Percentiles rank a stretch among this genome's conserved stretches.
phyloP scores from a whole-genome alignment of 1,140 invertebrate species.

The Aphis gossypii region DNA sequence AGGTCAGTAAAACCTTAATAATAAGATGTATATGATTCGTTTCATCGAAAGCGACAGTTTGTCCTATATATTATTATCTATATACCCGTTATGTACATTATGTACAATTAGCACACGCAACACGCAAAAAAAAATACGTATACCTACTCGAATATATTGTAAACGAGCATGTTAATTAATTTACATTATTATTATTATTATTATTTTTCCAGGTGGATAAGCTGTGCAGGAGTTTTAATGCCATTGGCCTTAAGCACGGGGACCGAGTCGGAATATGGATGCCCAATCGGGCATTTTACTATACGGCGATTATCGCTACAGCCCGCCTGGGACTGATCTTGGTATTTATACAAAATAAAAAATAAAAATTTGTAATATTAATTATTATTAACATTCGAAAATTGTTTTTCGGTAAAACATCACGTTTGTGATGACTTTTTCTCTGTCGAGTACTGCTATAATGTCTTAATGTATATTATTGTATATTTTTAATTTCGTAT shows the following conservation, averaged over 20 bases:
- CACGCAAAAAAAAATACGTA: not conserved
- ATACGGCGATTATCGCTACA: not conserved
- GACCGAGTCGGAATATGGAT: conserved; percentile 39
- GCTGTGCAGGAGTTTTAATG: conserved; percentile 2
- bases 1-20: not conserved
- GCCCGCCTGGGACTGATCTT: conserved; percentile 34
- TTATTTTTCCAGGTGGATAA: conserved; percentile 68
- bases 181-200: not conserved
- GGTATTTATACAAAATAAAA: not conserved
- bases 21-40: not conserved
- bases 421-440: no score
- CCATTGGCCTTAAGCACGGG: not conserved
- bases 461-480: not conserved
- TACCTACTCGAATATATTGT: not conserved
- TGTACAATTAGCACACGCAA: not conserved
- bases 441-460: not conserved
- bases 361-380: no score
- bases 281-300: conserved; percentile 22
- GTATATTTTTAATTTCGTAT: no score
- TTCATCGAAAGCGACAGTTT: not conserved
- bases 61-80: not conserved
- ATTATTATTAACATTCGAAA: no score
- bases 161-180: not conserved
- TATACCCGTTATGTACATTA: not conserved
- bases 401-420: no score